Evolutionary conservation across 2,888 invertebrate species (phyloP), one percentile per base, ranked within the genome.

Genomic region (Cheiracanthium punctorium): DNA sequence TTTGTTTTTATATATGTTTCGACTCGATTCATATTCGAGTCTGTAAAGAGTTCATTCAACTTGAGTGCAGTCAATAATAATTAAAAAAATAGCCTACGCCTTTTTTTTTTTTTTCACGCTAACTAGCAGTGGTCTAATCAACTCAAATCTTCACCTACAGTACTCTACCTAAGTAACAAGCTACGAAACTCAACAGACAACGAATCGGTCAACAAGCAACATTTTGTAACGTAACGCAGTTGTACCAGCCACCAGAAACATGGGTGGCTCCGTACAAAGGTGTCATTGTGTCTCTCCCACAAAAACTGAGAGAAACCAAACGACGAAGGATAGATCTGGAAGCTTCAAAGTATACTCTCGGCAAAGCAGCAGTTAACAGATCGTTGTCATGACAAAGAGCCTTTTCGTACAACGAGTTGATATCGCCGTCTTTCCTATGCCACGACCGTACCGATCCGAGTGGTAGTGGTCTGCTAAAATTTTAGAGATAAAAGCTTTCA

Each of bases 11-110:
- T 12, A 48, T 48, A 48, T 48, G 14, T 48, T 48, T 58, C 12
- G 24, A 58, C 58, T 24, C 33, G 65, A 43, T 29, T 24, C 20
- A 28, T 20, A 52, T 65, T 43, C 67, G 67, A 43, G 82, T 65
- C 76, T 65, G 71, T 65, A 30, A 75, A 58, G 12, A 58, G 58
- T 58, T 58, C 84, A 79, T 64, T 58, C 32, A 79, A 79, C 79
- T 73, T 67, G 73, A 79, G 84, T 85, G 79, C 84, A 70, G 58
- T 85, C 48, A 30, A 69, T 80, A 85, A 79, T 74, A 85, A 85
- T 79, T 85, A 85, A 85, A 85, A 85, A 85, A 85, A 85, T 85
- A 85, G 79, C 84, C 84, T 85, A 85, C 79, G 79, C 82, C 20
- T 33, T 67, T 76, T 73, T 82, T 65, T 24, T 10, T 48, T 58